Evolutionary conservation across 2,888 invertebrate genomes (phyloP).

Genomic region (Athetis lepigone): DNA sequence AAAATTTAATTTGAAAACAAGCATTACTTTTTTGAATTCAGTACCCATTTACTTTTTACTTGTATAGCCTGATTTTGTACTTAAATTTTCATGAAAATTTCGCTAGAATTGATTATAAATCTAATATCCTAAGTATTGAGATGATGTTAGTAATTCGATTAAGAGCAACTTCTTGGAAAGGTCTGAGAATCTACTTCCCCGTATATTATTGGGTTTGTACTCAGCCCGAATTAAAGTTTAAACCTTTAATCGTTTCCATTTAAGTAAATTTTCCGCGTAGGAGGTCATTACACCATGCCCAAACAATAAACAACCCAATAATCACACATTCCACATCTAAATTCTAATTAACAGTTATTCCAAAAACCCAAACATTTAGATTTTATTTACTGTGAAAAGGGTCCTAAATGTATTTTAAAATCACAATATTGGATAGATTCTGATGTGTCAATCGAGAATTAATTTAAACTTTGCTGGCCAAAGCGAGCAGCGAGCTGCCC

Average conservation of each 20-base stretch:
- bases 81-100: background rate
- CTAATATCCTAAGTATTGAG: background rate
- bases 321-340: slow-evolving; percentile 45
- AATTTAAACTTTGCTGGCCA: slow-evolving; percentile 88
- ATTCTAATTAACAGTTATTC: slow-evolving; percentile 43
- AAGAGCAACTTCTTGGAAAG: background rate
- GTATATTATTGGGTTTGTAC: slow-evolving; percentile 3
- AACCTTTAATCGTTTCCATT: background rate
- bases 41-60: background rate
- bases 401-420: slow-evolving; percentile 79
- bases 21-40: background rate
- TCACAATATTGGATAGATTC: slow-evolving; percentile 80
- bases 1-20: background rate
- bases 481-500: slow-evolving; percentile 83
- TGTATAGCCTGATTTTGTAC: background rate
- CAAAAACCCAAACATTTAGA: slow-evolving; percentile 55
- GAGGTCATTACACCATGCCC: background rate
- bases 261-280: background rate
- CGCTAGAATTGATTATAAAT: slow-evolving; percentile 1
- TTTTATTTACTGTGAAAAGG: slow-evolving; percentile 72
- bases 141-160: background rate
- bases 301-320: slow-evolving; percentile 20
- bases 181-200: slow-evolving; percentile 1
- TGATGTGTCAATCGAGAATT: slow-evolving; percentile 88
- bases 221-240: background rate